A percentile compares a stretch with the other conserved stretches of the same genome.
phyloP scores from a whole-genome alignment of 2,888 invertebrate genomes.

The Sinodicranocentrus sp. region DNA sequence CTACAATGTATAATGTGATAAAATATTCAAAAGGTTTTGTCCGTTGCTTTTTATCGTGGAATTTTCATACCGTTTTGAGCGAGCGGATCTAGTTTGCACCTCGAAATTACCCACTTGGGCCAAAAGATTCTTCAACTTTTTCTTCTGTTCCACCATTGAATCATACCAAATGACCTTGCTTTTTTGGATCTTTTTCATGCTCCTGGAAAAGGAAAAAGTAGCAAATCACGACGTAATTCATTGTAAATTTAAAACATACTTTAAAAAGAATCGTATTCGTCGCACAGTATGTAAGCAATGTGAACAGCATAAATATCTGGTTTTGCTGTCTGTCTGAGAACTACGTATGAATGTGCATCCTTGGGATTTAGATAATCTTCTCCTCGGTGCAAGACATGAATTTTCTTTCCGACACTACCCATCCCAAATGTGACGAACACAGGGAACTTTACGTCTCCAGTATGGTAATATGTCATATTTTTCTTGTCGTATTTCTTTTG shows the following conservation, averaged over 20 bases:
- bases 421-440: slow-evolving; percentile 47
- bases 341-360: slow-evolving; percentile 42
- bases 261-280: background rate
- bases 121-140: slow-evolving; percentile 1
- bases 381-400: slow-evolving; percentile 44
- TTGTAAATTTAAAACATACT: background rate
- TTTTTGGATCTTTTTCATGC: background rate
- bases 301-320: slow-evolving; percentile 29
- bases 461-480: slow-evolving; percentile 48
- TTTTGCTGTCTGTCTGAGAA: slow-evolving; percentile 7
- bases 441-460: slow-evolving; percentile 23
- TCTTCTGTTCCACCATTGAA: slow-evolving; percentile 37
- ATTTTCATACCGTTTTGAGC: slow-evolving; percentile 18
- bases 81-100: slow-evolving; percentile 35
- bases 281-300: slow-evolving; percentile 32
- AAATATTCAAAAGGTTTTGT: background rate
- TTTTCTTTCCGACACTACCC: background rate
- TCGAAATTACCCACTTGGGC: slow-evolving; percentile 29
- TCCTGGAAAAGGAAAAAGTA: background rate
- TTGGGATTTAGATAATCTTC: slow-evolving; percentile 42
- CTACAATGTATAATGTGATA: background rate
- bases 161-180: slow-evolving; percentile 37
- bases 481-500: slow-evolving; percentile 28
- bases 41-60: too few species aligned
- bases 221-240: background rate